Conservation (phyloP, 1,140 invertebrate species). For the Oreohelix idahoensis region DNA sequence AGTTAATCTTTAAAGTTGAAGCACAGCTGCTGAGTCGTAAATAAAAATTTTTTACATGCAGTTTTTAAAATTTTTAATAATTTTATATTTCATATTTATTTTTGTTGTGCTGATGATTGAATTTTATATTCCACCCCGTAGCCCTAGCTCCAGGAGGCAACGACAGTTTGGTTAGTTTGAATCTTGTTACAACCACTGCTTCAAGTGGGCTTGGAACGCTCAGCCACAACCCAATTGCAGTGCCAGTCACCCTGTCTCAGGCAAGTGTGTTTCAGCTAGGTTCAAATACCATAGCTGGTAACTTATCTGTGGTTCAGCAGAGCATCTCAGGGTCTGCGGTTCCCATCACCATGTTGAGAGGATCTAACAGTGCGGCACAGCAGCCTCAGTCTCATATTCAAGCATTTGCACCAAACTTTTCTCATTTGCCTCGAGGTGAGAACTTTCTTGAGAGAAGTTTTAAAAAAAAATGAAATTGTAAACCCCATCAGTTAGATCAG, state of each 20-base stretch:
- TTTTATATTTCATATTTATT: background rate
- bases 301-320: slow-evolving; percentile 13
- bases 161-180: background rate
- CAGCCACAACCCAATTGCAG: background rate
- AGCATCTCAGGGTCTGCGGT: background rate
- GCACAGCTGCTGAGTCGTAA: too few species aligned
- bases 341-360: background rate
- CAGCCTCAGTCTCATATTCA: background rate
- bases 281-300: background rate
- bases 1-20: too few species aligned
- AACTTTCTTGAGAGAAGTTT: too few species aligned
- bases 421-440: slow-evolving; percentile 18
- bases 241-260: background rate
- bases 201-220: slow-evolving; percentile 4
- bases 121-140: background rate
- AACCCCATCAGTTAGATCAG: too few species aligned
- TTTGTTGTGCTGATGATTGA: background rate
- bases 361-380: background rate
- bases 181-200: background rate
- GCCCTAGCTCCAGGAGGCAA: background rate
- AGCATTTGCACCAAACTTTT: background rate
- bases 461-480: too few species aligned
- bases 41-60: too few species aligned
- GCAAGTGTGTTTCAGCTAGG: background rate
- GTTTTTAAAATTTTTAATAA: background rate